Conservation (phyloP, 2,797 vertebrate species). For the Kryptopterus vitreolus region DNA sequence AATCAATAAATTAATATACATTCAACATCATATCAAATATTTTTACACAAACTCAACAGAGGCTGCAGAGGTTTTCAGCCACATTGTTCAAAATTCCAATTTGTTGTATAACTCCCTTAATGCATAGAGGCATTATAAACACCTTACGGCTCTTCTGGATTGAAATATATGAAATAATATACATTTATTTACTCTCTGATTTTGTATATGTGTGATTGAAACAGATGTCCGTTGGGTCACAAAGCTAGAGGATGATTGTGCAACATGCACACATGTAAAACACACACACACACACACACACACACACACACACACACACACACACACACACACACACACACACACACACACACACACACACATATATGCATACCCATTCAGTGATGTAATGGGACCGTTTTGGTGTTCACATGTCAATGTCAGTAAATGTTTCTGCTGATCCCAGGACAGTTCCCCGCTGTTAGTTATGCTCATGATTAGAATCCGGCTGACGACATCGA, state of each 20-base stretch:
- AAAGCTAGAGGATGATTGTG: background rate
- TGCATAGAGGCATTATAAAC: background rate
- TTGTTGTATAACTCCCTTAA: background rate
- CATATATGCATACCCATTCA: background rate
- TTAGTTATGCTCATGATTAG: background rate
- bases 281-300: background rate
- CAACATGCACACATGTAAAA: no score
- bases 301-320: conserved; percentile 3
- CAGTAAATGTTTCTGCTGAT: background rate
- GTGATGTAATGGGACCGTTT: conserved; percentile 18
- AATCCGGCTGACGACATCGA: background rate
- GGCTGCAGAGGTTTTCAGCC: background rate
- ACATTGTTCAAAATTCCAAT: background rate
- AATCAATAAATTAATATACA: no score
- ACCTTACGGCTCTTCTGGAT: background rate
- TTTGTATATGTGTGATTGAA: background rate
- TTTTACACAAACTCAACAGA: no score
- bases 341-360: background rate
- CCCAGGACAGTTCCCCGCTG: background rate
- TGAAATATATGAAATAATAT: background rate
- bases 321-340: conserved; percentile 11
- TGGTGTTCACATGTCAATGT: conserved; percentile 4
- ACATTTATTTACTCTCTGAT: background rate
- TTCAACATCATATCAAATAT: no score
- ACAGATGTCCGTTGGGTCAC: background rate